Evolutionary conservation across 1,140 invertebrate genomes (phyloP).

Genomic region (Pseudobourletiella spinata): DNA sequence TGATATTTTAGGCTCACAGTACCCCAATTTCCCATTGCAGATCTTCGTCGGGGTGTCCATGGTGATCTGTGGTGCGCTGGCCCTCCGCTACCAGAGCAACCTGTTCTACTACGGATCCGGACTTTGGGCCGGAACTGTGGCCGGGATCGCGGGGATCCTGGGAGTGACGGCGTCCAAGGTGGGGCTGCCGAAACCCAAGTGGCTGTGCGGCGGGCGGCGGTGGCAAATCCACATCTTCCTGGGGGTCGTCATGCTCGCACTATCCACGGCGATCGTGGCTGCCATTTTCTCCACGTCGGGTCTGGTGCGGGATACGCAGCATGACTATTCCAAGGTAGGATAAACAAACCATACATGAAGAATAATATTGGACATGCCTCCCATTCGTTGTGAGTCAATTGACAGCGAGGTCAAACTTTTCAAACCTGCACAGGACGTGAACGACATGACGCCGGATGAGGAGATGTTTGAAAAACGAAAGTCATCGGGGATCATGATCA

Average conservation of each 20-base stretch:
- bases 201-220: constrained; percentile 22
- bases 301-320: constrained; percentile 20
- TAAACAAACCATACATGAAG: background rate
- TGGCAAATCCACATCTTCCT: constrained; percentile 30
- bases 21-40: no score
- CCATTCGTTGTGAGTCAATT: background rate
- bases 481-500: constrained; percentile 26
- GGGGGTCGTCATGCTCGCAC: constrained; percentile 15
- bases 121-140: constrained; percentile 28
- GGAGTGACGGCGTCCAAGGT: constrained; percentile 28
- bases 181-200: constrained; percentile 19
- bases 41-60: constrained; percentile 28
- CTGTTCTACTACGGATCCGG: constrained; percentile 33
- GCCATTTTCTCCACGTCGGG: constrained; percentile 32
- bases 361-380: background rate
- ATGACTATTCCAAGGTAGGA: background rate
- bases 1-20: no score
- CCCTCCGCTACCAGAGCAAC: constrained; percentile 32
- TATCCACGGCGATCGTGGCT: constrained; percentile 20
- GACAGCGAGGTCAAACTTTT: background rate
- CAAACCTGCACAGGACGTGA: background rate
- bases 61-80: constrained; percentile 25
- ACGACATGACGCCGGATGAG: constrained; percentile 14
- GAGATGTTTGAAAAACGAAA: constrained; percentile 25
- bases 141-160: constrained; percentile 26